Evolutionary conservation across 1,140 invertebrate genomes (phyloP), one percentile per base, ranked within the genome.

Genomic region (Aphaenogaster ashmeadi): DNA sequence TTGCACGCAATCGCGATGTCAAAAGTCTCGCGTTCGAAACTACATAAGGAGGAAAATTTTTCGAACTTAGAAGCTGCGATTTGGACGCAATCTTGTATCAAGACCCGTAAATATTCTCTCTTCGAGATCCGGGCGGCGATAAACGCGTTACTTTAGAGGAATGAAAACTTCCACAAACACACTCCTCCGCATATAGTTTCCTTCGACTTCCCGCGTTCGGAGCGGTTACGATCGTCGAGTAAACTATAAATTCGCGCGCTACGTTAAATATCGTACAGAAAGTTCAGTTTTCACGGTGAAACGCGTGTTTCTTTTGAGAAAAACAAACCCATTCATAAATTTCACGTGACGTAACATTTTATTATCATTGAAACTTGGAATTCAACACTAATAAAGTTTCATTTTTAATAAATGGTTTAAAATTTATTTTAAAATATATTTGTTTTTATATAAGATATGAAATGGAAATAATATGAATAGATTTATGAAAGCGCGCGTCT

Each of bases 41-140:
- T 77, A 13, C n/a, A 5, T 36, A 64, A 64, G 5, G 50, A 47
- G 54, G 66, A 83, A 78, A 50, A 85, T 85, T 56, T 78, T 78
- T 77, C 58, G n/a, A 41, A 78, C 27, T 85, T 41, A n/a, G n/a
- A 33, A 85, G 15, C 33, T 52, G 36, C 33, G 56, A 85, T 66
- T 85, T 78, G 71, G 47, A 64, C 56, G 38, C 47, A 78, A 78
- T 78, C 36, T 85, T 78, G 44, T 77, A 85, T 78, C 83, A 64
- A 54, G 52, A 52, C 44, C 18, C 72, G 38, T 85, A 78, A 77
- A 85, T 85, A 85, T 85, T 74, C 38, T 52, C 58, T 78, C 41
- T 6, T 27, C 54, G 52, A 72, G 56, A 85, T 78, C 36, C 15
- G 56, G 11, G 3, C 33, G 58, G 8, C 72, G 58, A 78, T 78